A percentile compares a stretch with the other conserved stretches of the same genome.
Conservation (phyloP, 2,888 invertebrate species). For the Melanostoma scalare region DNA sequence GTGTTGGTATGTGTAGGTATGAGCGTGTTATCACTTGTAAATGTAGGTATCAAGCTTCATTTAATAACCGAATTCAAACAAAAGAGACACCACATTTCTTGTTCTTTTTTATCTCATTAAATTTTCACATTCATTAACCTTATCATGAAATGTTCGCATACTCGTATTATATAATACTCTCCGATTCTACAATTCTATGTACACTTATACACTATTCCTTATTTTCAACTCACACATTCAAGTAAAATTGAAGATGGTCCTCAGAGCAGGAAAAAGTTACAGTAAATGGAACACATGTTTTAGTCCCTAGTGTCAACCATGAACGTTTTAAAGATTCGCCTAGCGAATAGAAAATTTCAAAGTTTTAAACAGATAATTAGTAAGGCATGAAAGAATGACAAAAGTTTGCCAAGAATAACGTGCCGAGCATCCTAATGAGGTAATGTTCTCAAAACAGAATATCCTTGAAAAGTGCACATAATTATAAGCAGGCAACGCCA, state of each 20-base stretch:
- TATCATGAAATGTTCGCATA: constrained; percentile 5
- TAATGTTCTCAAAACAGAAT: constrained; percentile 47
- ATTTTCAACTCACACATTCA: neutral
- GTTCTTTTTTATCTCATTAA: constrained; percentile 31
- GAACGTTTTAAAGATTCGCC: constrained; percentile 34
- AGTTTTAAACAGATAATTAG: constrained; percentile 63
- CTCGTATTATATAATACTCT: neutral
- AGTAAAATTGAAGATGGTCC: constrained; percentile 14
- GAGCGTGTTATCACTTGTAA: constrained; percentile 21
- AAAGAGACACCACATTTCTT: constrained; percentile 3
- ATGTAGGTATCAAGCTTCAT: constrained; percentile 15
- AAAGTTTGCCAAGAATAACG: constrained; percentile 53
- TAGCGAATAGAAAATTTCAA: constrained; percentile 32
- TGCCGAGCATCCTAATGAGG: constrained; percentile 66
- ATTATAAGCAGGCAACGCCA: constrained; percentile 50
- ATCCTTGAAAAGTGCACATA: constrained; percentile 56
- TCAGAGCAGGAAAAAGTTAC: neutral
- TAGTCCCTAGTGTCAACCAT: constrained; percentile 31
- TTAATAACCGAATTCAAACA: constrained; percentile 16
- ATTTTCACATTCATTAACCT: constrained; percentile 54
- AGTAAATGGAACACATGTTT: constrained; percentile 37
- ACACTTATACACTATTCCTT: neutral
- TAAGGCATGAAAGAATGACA: constrained; percentile 53
- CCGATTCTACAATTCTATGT: too few species aligned
- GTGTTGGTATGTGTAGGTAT: neutral